phyloP scores from a whole-genome alignment of 2,888 invertebrate genomes.

The Oligia strigilis region DNA sequence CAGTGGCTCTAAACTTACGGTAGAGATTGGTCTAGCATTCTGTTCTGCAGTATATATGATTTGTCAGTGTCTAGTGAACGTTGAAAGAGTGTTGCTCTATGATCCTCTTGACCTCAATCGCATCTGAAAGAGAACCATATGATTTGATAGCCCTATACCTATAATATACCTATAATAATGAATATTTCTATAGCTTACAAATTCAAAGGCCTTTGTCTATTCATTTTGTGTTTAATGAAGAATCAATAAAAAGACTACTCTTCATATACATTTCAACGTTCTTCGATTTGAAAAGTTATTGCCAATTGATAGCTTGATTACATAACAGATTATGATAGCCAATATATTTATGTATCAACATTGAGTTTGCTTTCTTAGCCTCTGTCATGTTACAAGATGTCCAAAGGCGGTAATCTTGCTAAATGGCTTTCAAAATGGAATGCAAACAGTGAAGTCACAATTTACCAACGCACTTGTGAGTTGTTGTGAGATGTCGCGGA shows the following conservation, averaged over 20 bases:
- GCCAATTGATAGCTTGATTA: slow-evolving; percentile 37
- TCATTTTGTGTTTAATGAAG: slow-evolving; percentile 16
- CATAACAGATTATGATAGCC: slow-evolving; percentile 44
- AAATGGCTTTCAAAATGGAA: slow-evolving; percentile 62
- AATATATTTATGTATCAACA: slow-evolving; percentile 51
- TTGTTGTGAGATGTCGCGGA: slow-evolving; percentile 8
- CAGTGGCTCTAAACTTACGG: background rate
- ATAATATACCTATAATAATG: background rate
- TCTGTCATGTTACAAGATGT: slow-evolving; percentile 41
- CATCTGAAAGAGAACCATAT: slow-evolving; percentile 20
- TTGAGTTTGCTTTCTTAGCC: slow-evolving; percentile 46
- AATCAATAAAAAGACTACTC: slow-evolving; percentile 1
- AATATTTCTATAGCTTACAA: slow-evolving; percentile 9
- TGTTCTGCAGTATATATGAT: slow-evolving; percentile 5
- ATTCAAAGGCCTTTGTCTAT: slow-evolving; percentile 17
- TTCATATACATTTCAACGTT: slow-evolving; percentile 10
- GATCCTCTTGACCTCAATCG: slow-evolving; percentile 18
- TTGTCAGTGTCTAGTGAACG: slow-evolving; percentile 10
- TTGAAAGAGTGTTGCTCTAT: slow-evolving; percentile 20
- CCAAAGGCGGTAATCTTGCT: slow-evolving; percentile 45
- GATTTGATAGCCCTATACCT: slow-evolving; percentile 14
- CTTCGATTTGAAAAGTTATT: slow-evolving; percentile 16
- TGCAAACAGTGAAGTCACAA: slow-evolving; percentile 58
- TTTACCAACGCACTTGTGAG: slow-evolving; percentile 36
- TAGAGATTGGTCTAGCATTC: background rate